phyloP scores from a whole-genome alignment of 2,113 vertebrate genomes.

The Leiothrix lutea region DNA sequence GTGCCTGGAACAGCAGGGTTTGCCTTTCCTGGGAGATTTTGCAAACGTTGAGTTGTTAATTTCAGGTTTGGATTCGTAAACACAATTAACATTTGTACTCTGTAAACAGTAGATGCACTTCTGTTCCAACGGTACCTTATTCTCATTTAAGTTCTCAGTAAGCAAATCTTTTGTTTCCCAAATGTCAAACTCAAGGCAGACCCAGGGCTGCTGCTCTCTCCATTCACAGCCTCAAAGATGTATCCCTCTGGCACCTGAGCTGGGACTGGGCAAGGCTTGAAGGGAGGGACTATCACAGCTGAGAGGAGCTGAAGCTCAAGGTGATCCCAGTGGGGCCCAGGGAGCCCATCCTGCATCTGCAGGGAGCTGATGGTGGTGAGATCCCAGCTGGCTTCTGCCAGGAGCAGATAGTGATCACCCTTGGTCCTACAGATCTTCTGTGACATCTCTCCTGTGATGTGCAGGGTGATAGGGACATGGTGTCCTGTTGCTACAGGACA shows the following conservation, averaged over 20 bases:
- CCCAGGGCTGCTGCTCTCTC: background rate
- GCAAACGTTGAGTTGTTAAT: background rate
- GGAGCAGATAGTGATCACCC: background rate
- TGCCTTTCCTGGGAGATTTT: background rate
- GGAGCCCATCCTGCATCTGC: background rate
- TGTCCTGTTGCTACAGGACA: background rate
- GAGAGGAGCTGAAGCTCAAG: background rate
- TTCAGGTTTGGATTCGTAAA: background rate
- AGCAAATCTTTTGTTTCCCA: slow-evolving; percentile 9
- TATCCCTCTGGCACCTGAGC: background rate
- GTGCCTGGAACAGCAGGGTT: background rate
- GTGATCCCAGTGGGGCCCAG: background rate
- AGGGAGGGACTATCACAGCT: background rate
- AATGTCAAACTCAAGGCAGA: background rate
- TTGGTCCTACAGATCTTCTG: background rate
- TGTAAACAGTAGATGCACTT: background rate
- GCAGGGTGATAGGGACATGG: background rate
- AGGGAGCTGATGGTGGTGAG: background rate
- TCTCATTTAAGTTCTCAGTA: background rate
- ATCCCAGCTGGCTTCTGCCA: background rate
- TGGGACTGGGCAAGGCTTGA: background rate
- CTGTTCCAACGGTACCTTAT: background rate
- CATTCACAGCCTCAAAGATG: background rate
- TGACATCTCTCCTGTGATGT: fast-evolving
- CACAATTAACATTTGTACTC: slow-evolving; percentile 17